Base-by-base conservation (phyloP, 2,888 invertebrate species). In the Actias luna region DNA sequence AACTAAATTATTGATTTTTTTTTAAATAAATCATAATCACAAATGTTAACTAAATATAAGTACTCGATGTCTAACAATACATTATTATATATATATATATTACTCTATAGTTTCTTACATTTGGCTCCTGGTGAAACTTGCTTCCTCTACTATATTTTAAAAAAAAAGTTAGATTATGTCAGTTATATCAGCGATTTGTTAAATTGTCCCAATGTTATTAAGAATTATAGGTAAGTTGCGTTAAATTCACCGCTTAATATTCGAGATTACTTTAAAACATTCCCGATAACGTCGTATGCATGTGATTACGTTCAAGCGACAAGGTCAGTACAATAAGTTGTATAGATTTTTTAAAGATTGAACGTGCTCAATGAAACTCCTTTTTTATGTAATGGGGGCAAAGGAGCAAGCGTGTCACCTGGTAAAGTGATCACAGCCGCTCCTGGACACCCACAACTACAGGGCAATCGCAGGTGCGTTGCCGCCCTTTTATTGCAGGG, bases 1-100 rank as follows among this genome's bases (percentile, higher is more conserved):
- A 92, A 92, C 92, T 91, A 85, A 92, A 88, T 85, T 89, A 87
- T 89, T 89, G 83, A 85, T 87, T 75, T 70, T 78, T 69, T n/a
- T 61, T 75, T 67, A 68, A 66, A 79, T 84, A 82, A 88, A 83
- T 85, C 84, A 84, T 75, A 29, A 27, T 29, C 83, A 74, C 83
- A 86, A 85, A 89, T 89, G 88, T 89, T 90, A 89, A 79, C 78
- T 84, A 63, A 36, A 62, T 39, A 61, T 86, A 85, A 82, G 80
- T 86, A 85, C 78, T 80, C 77, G 79, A 81, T 80, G 80, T 84
- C 82, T 85, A 87, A 86, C 74, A 78, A 81, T 84, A 83, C 80
- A 82, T 80, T 84, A 88, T 79, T 81, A 50, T 50, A 7, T 7
- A 7, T 33, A 33, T 8, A 88, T 84, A 81, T 74, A 77, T 76